A percentile compares a stretch with the other conserved stretches of the same genome.
Conservation (phyloP, 2,888 invertebrate genomes). For the Plebejus melissa region DNA sequence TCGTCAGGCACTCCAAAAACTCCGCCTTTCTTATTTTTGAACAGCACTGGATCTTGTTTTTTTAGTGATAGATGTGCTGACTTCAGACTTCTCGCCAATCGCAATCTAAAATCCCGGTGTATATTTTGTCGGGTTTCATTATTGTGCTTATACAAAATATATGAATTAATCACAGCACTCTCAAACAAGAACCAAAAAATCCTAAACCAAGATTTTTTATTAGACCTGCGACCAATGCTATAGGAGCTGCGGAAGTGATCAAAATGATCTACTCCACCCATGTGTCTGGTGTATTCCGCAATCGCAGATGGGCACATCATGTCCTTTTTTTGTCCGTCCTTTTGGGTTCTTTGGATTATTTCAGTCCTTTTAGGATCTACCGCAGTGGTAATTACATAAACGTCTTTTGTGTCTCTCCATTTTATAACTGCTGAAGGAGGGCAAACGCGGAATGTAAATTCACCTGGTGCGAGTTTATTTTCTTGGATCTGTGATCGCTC, state of each 20-base stretch:
- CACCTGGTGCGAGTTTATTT: neutral
- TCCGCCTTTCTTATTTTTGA: slow-evolving; percentile 31
- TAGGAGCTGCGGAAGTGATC: neutral
- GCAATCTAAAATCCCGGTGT: slow-evolving; percentile 38
- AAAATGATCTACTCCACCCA: neutral
- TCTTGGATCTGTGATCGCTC: neutral
- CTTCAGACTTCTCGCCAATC: slow-evolving; percentile 35
- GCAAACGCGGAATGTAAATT: slow-evolving; percentile 33
- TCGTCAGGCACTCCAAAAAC: slow-evolving; percentile 36
- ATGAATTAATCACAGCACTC: slow-evolving; percentile 39
- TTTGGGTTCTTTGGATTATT: slow-evolving; percentile 35
- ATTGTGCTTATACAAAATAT: slow-evolving; percentile 38
- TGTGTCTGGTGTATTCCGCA: slow-evolving; percentile 40
- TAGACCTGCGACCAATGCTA: slow-evolving; percentile 38
- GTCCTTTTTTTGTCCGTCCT: slow-evolving; percentile 34
- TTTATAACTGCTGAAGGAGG: slow-evolving; percentile 32
- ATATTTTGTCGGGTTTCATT: slow-evolving; percentile 30
- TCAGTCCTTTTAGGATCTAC: slow-evolving; percentile 33
- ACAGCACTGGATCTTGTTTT: slow-evolving; percentile 30
- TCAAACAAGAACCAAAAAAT: slow-evolving; percentile 43
- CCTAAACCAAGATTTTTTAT: slow-evolving; percentile 44
- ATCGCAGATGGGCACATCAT: neutral
- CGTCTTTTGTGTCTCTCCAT: slow-evolving; percentile 35
- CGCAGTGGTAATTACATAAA: slow-evolving; percentile 33
- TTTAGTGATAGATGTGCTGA: slow-evolving; percentile 19